Base-by-base conservation (phyloP, 2,113 vertebrate genomes). In the Sylvietta virens region DNA sequence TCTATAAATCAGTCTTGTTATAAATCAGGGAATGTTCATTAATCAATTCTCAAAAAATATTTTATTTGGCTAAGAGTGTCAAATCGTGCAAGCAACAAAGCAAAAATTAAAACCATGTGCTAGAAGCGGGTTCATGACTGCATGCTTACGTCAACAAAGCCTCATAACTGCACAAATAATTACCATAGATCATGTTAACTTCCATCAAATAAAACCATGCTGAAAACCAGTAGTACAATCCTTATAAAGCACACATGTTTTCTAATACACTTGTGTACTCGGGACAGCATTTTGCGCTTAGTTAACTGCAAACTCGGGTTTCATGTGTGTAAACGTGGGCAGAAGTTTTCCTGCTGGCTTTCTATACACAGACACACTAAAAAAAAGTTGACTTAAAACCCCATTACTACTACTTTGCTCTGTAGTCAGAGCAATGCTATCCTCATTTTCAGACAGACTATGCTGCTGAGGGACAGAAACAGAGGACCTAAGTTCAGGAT, bases 41-140 rank as follows among this genome's bases (percentile, higher is more conserved):
- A 97, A 97, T 98, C 96, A 95, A 88, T 67, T 96, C 88, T 87
- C 74, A 69, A 90, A 96, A 93, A 92, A 95, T 96, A 97, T 97
- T 97, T 96, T 91, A 81, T 95, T 97, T 97, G 96, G 92, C 95
- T 94, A 95, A 90, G 95, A 97, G 90, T 81, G 97, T 98, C 86
- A 97, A 91, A 94, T 94, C 11, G 6, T 79, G 90, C 80, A 97
- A 95, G 84, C 54, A 96, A 97, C 94, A 96, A 97, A 94, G 94
- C 61, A 97, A 97, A 97, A 97, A 98, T 97, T 87, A 98, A 96
- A 98, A 87, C 97, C 97, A 98, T 96, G 95, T 98, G 97, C 97
- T 92, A 90, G 86, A 85, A 97, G 61, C 7, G 70, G 58, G 79
- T 62, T 90, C 83, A 67, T 42, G 58, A 53, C 86, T 94, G 88